Evolutionary conservation across 2,888 invertebrate genomes (phyloP), one percentile per base, ranked within the genome.

Genomic region (Proisotoma minuta): DNA sequence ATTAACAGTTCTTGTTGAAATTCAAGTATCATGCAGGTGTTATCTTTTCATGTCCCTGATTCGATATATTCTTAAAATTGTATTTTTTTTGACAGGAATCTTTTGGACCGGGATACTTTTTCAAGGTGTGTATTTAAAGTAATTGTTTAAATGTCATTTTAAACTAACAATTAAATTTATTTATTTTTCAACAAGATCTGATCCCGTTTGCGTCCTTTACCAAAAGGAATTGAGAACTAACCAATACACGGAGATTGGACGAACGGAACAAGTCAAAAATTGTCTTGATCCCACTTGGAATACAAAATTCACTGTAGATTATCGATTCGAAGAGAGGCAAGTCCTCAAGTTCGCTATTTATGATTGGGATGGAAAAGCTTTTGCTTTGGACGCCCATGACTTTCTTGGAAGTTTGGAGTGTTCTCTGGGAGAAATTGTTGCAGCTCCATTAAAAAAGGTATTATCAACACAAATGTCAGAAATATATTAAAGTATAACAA

Each of bases 341-440:
- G 68, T 69, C 28, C 73, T 82, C 10, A 76, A 76, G 63, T 78
- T 82, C 74, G 76, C 78, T 52, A 76, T 76, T n/a, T 75, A 72
- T 56, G 76, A 76, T 62, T 74, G 73, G 73, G 75, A 76, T 59
- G 66, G 63, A 34, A 69, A 60, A 49, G 69, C 72, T 10, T 47
- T 61, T 26, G 51, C 60, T 8, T 57, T 73, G 23, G 61, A 59
- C 23, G 66, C 66, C 10, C 73, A 72, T 59, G 76, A 79, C 61
- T 79, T 77, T 62, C 73, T 82, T 15, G 82, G 82, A 18, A 69
- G 75, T 28, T 68, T 77, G 52, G 80, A 81, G 64, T 78, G 79
- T 65, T 79, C 79, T 51, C 70, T 82, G 40, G 81, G 81, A 15
- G 81, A 82, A 71, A 78, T 82, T 63, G 80, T 82, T 8, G 73